Base-by-base conservation (phyloP, 1,140 invertebrate genomes). In the Neomicropteryx cornuta region DNA sequence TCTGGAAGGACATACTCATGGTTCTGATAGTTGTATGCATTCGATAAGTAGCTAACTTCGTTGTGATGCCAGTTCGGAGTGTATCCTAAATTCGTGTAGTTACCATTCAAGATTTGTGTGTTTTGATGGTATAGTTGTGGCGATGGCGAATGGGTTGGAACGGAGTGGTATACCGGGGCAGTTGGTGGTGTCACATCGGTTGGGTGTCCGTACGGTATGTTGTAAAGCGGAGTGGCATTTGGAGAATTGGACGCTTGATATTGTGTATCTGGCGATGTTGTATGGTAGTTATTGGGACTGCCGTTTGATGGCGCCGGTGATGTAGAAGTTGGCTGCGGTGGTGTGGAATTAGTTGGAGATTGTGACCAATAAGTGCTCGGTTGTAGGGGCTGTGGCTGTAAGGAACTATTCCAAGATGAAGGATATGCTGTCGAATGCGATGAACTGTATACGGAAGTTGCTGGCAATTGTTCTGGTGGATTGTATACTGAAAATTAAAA, bases 171-270 rank as follows among this genome's bases (percentile, higher is more conserved):
- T n/a, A n/a, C n/a, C 33, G 39, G 36, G 22, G 42, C 19, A 39
- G 20, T 39, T 37, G 44, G 18, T 8, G 35, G 24, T 19, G n/a
- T n/a, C n/a, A n/a, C n/a, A n/a, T n/a, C n/a, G n/a, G n/a, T n/a
- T n/a, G n/a, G n/a, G n/a, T n/a, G n/a, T n/a, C n/a, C n/a, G n/a
- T n/a, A n/a, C n/a, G 2, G 58, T 36, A 18, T 65, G 58, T 18
- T 62, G 62, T 36, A 61, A 57, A 3, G 60, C 38, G 2, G 58
- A 59, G 39, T 60, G 62, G 6, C 59, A n/a, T n/a, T n/a, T n/a
- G n/a, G 50, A 16, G 58, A 50, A 3, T 59, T 50, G 4, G 61
- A 52, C 4, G 57, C 51, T 0, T 60, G 41, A 4, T 60, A 38
- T 2, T 60, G 46, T 20, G 39, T 40, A 10, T 36, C 34, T 2